These are phyloP conservation scores for Poeciliopsis turneri DNA, from an alignment of 2,797 vertebrate genomes.

Conservation along the genomic window DNA sequence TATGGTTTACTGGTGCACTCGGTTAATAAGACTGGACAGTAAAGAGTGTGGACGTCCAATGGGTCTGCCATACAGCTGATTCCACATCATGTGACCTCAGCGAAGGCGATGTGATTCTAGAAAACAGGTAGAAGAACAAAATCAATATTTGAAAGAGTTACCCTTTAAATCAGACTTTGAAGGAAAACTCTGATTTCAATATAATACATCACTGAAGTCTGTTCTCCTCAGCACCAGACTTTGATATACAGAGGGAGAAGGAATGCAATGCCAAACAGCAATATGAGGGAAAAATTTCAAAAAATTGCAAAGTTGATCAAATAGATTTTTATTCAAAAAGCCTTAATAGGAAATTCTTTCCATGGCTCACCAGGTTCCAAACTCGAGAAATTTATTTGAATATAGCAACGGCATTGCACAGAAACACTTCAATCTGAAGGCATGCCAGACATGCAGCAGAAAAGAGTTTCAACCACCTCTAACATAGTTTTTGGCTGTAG, in stretches of 20 bases:
- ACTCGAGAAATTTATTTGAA: not conserved
- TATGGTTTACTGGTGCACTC: conserved; percentile 72
- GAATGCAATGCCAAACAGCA: not conserved
- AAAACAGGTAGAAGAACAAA: not conserved
- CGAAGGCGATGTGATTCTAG: conserved; percentile 98
- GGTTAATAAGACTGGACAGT: conserved; percentile 86
- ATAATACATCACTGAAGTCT: not conserved
- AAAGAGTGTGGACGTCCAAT: conserved; percentile 95
- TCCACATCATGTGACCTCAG: conserved; percentile 99
- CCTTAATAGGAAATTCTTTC: not conserved
- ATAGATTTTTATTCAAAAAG: not conserved
- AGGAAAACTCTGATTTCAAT: not conserved
- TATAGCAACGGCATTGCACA: not conserved
- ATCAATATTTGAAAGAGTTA: not conserved
- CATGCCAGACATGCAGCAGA: not conserved
- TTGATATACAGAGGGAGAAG: not conserved
- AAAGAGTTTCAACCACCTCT: not conserved
- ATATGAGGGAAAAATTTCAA: not conserved
- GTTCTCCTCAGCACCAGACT: not conserved
- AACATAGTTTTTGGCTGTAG: not conserved
- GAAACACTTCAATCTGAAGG: not conserved
- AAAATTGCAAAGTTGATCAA: not conserved
- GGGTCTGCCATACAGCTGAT: conserved; percentile 88
- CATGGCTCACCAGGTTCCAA: not conserved
- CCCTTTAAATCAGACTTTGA: not conserved